Evolutionary conservation across 2,797 vertebrate genomes (phyloP), one percentile per base, ranked within the genome.

Genomic region (Dryobates pubescens): DNA sequence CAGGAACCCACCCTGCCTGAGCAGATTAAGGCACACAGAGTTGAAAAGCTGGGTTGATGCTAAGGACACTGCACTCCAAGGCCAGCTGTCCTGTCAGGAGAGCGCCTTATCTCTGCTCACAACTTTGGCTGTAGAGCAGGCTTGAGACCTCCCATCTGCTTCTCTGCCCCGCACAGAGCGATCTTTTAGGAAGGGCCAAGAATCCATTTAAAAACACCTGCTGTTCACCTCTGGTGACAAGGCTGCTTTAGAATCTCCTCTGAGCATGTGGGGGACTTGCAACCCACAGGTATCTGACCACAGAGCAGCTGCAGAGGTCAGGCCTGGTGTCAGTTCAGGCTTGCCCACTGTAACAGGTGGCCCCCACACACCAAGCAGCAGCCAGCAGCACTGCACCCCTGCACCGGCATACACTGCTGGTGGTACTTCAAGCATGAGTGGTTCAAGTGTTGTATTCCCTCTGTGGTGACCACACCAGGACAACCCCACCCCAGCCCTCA

Each of bases 361-460:
- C 62, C 69, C 69, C 76, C 26, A 18, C 88, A 10, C 23, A 47
- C 9, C 59, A 17, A 51, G 13, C 43, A 81, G 1, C 18, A 68
- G 59, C 18, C 63, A 56, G 29, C 36, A 36, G 36, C 36, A 36
- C 36, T 36, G 36, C 72, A 74, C 1, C 41, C 5, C 18, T 3
- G 6, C 11, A 19, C 10, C 5, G 43, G 22, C 63, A 73, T 15
- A 32, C 56, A 24, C 3, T 16, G 18, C 0, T 13, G 45, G 56
- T 19, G 20, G 7, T 23, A 9, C 51, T 54, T 72, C 19, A 71
- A 14, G 47, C 47, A 27, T 19, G 30, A 10, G 62, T 8, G 20
- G 26, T 3, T 59, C 3, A 20, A 27, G 27, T 17, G 43, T 1
- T 51, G 4, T 8, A 1, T 68, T 86, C 10, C 54, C 1, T 2